A percentile compares a stretch with the other conserved stretches of the same genome.
phyloP scores from a whole-genome alignment of 2,113 vertebrate species.

The Plectropomus leopardus region DNA sequence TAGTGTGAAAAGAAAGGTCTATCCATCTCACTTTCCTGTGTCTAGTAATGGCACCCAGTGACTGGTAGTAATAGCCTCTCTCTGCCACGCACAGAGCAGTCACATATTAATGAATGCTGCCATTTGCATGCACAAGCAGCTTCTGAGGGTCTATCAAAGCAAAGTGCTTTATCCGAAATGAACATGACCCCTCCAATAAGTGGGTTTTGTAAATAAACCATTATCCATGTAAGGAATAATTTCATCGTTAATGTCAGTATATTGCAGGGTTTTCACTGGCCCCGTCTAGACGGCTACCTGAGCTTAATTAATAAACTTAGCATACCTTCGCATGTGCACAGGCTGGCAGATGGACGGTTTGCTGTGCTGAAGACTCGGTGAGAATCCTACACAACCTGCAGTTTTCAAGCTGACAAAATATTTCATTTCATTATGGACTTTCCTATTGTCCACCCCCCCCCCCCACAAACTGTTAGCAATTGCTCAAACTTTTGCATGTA shows the following conservation, averaged over 20 bases:
- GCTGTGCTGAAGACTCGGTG: not conserved
- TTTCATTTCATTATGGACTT: too few species aligned
- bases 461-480: too few species aligned
- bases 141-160: conserved; percentile 74
- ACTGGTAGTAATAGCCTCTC: conserved; percentile 69
- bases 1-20: conserved; percentile 51
- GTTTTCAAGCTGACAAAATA: not conserved
- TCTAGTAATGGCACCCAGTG: conserved; percentile 62
- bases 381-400: too few species aligned
- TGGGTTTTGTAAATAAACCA: conserved; percentile 80
- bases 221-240: conserved; percentile 77
- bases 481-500: too few species aligned
- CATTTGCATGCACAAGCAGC: conserved; percentile 76
- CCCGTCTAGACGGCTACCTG: conserved; percentile 37
- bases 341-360: not conserved
- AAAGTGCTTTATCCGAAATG: conserved; percentile 77
- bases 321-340: conserved; percentile 10
- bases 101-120: conserved; percentile 72
- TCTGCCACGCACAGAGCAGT: conserved; percentile 50
- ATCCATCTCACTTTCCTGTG: conserved; percentile 67
- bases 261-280: conserved; percentile 31
- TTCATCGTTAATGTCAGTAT: conserved; percentile 67
- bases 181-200: conserved; percentile 63
- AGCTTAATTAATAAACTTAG: conserved; percentile 53
- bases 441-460: too few species aligned